These are phyloP conservation scores for Esox lucius DNA, from an alignment of 2,797 vertebrate species.

Conservation along the genomic window DNA sequence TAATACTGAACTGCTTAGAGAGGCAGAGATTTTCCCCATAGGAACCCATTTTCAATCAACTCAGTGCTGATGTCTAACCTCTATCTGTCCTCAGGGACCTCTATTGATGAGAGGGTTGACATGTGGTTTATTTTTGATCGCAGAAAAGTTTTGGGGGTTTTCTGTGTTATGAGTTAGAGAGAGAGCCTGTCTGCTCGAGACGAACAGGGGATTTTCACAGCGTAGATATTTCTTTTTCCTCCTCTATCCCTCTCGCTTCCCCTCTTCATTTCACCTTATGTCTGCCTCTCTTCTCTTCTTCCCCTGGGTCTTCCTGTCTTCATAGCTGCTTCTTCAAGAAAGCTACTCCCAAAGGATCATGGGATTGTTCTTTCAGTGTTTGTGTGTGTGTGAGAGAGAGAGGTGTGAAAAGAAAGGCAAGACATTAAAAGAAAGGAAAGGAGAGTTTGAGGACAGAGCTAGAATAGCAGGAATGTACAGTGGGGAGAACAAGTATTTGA, in stretches of 20 bases:
- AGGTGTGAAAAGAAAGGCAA: too few relatives aligned
- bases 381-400: neutral
- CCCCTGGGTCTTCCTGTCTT: neutral
- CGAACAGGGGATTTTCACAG: neutral
- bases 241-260: neutral
- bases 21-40: too few relatives aligned
- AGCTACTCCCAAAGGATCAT: neutral
- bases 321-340: neutral
- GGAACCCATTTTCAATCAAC: too few relatives aligned
- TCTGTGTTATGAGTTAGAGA: neutral
- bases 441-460: too few relatives aligned
- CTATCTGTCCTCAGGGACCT: neutral
- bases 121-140: neutral
- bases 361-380: neutral
- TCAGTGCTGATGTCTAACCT: neutral
- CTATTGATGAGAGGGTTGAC: neutral
- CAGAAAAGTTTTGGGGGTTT: neutral
- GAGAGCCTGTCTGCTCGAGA: neutral
- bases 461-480: too few relatives aligned
- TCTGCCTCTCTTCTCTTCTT: neutral
- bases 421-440: too few relatives aligned
- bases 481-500: too few relatives aligned
- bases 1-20: too few relatives aligned
- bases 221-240: neutral
- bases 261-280: too few relatives aligned